Base-by-base conservation (phyloP, 2,797 vertebrate genomes). In the Columba guinea region DNA sequence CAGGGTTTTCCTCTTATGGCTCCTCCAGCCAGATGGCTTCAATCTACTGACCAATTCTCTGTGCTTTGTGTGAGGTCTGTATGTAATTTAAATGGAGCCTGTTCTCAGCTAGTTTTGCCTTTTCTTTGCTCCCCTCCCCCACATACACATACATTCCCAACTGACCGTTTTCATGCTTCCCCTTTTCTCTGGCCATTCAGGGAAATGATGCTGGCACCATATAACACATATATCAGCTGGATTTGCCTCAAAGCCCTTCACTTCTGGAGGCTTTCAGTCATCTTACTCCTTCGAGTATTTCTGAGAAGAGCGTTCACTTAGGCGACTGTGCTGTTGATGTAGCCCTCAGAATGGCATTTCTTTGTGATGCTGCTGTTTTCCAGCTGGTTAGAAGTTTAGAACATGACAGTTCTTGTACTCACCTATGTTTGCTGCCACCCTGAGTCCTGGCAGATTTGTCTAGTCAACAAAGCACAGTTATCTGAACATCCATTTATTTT, bases 11-110 rank as follows among this genome's bases (percentile, higher is more conserved):
- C 87, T 93, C 94, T 91, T 95, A 96, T 37, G 79, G 92, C 93
- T 94, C 64, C 86, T 96, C 81, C 91, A 96, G 93, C 96, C 95
- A 97, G 96, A 96, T 97, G 96, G 94, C 96, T 97, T 97, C 97
- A 97, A 97, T 96, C 94, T 96, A 95, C 94, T 97, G 92, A 95
- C 94, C 95, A 95, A 86, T 93, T 94, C 91, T 95, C 93, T 93
- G 94, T 96, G 96, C 94, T 96, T 97, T 97, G 95, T 95, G 88
- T 96, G 94, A 96, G 95, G 95, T 96, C 95, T 96, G 82, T 67
- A 69, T 90, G 91, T 85, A 97, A 95, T 94, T 96, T 94, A 83
- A 94, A 89, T 93, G 75, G 87, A 96, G 91, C 75, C 89, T 87
- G 73, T 94, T 95, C 89, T 93, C 84, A 93, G 94, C 95, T 95